Base-by-base conservation (phyloP, 2,888 invertebrate genomes). In the Melieria crassipennis region DNA sequence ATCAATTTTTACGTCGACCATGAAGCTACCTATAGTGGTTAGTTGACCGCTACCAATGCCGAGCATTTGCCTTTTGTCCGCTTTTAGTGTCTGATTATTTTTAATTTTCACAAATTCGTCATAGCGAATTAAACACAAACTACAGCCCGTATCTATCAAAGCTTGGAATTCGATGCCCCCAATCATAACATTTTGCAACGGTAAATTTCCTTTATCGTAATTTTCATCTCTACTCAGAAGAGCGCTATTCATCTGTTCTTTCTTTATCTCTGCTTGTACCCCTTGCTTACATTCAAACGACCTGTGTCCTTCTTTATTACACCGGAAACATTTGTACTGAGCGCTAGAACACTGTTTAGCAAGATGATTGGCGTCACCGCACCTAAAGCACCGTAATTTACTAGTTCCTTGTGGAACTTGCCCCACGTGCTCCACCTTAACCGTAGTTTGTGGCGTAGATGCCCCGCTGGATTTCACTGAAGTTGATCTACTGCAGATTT, bases 141-240 rank as follows among this genome's bases (percentile, higher is more conserved):
- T 69, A 16, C 75, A 69, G 4, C 72, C 75, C 0, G 75, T 73
- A n/a, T 75, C 73, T 4, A 75, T 47, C 16, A 75, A 52, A 11
- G 73, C 70, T 16, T 71, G 71, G 16, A 75, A 30, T 3, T 11
- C 57, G 6, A 55, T 5, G 7, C 58, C 48, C 43, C 45, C 57
- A 13, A 57, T 48, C 4, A n/a, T 1, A n/a, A 58, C 11, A 6
- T 10, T 63, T 55, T 57, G 48, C 30, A 56, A 55, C 13, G n/a
- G 48, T 48, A 55, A 30, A 30, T 30, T 30, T 30, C 30, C 30
- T 30, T 30, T 30, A 30, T 30, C 30, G 30, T 30, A 30, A 30
- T 30, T 30, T 30, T 30, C 30, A 30, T 30, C 30, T 11, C 43
- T 42, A 45, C 42, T 47, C n/a, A 16, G 52, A 60, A 48, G 9